Base-by-base conservation (phyloP, 1,140 invertebrate genomes). In the Habropoda laboriosa region DNA sequence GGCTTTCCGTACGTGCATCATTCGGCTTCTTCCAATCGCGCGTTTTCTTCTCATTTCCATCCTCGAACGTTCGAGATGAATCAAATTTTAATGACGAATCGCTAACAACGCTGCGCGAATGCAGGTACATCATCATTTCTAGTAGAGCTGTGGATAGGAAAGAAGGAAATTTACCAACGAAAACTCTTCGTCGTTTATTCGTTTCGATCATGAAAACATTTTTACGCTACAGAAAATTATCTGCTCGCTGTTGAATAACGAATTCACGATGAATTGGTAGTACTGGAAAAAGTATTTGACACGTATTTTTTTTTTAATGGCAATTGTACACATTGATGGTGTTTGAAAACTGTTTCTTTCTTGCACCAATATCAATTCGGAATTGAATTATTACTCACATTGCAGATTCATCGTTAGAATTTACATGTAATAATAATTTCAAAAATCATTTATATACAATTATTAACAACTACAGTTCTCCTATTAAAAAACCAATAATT, bases 51-150 rank as follows among this genome's bases (percentile, higher is more conserved):
- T 10, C 42, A 21, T n/a, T 32, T 49, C 30, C 64, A 18, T 49
- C 21, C 12, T 67, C 45, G 10, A 51, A 21, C 45, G 64, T 10
- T 49, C 45, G 27, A n/a, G 42, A 67, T 30, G 45, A 67, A 67
- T 51, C 51, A 45, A 67, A 67, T 67, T 67, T 67, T 67, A 67
- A 67, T 32, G 45, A 67, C 64, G 64, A 67, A 51, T 67, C 64
- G 64, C 51, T 67, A 67, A 67, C 42, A 67, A 7, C 32, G 42
- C 64, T 13, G 64, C 64, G 21, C 35, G 45, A 67, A 67, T 67
- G 12, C 64, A 10, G 64, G 45, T 18, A 35, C 64, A 47, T 32
- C 64, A n/a, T n/a, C 30, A 30, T 51, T 24, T 35, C 30, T 32
- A 21, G 45, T 12, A 27, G 30, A 16, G 24, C 30, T 8, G 4